These are phyloP conservation scores for Epizoanthus ramosus DNA, from an alignment of 92 coral and sea anemone species.

Conservation along the genomic window DNA sequence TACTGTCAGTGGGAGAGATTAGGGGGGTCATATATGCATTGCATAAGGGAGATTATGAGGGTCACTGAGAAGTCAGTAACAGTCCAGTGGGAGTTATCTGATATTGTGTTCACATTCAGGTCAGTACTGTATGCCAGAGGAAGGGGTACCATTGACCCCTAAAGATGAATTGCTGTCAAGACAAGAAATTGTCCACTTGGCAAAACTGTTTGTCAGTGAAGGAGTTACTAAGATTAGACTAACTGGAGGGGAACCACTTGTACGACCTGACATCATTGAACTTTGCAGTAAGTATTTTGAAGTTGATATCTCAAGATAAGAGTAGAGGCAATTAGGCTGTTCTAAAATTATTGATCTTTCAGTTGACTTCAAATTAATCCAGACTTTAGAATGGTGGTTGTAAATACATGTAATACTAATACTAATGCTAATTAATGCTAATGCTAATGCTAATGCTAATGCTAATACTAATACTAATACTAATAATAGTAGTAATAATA, in stretches of 20 bases:
- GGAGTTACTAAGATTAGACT: conserved; percentile 92
- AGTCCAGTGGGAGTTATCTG: neutral
- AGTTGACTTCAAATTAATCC: too few species aligned
- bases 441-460: too few species aligned
- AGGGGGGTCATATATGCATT: too few species aligned
- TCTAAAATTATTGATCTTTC: too few species aligned
- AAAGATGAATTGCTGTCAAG: conserved; percentile 73
- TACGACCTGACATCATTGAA: conserved; percentile 87
- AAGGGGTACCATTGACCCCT: conserved; percentile 82
- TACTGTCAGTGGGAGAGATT: too few species aligned
- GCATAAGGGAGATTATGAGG: neutral
- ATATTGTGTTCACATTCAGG: conserved; percentile 55
- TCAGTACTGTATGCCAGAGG: conserved; percentile 99
- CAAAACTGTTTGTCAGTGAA: conserved; percentile 89
- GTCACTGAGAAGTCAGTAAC: neutral
- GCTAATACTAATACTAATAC: too few species aligned
- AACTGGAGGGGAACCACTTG: conserved; percentile 96
- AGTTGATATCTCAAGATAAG: too few species aligned
- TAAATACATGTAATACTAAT: too few species aligned
- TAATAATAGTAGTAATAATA: too few species aligned
- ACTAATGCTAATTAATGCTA: too few species aligned
- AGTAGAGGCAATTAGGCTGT: too few species aligned
- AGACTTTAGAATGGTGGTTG: too few species aligned
- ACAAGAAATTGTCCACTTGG: conserved; percentile 75
- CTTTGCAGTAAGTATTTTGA: conserved; percentile 80